Conservation (phyloP, 2,888 invertebrate genomes). For the Smittia sp. region DNA sequence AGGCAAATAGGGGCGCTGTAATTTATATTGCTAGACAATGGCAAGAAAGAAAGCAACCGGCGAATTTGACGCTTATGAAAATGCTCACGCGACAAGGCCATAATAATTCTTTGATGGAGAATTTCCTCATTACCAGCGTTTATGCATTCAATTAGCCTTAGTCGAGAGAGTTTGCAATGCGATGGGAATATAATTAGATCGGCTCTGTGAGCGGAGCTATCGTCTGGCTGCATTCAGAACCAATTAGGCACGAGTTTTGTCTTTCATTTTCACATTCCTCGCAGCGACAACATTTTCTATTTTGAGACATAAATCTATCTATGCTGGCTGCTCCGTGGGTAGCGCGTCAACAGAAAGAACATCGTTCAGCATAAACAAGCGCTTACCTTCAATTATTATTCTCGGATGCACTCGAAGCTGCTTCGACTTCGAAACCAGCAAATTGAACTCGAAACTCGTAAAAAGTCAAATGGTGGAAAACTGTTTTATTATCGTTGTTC, state of each 20-base stretch:
- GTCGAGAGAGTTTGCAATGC: not conserved
- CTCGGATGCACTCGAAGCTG: not conserved
- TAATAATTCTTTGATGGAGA: not conserved
- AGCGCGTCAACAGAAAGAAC: not conserved
- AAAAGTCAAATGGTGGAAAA: no score
- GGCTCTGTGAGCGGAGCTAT: not conserved
- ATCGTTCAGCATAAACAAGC: not conserved
- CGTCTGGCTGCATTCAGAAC: slow-evolving; percentile 11
- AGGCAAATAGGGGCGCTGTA: not conserved
- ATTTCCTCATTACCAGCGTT: not conserved
- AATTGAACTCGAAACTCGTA: not conserved
- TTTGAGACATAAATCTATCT: slow-evolving; percentile 13
- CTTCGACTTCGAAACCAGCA: not conserved
- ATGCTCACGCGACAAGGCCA: slow-evolving; percentile 2
- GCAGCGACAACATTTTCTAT: slow-evolving; percentile 10
- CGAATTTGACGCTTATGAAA: not conserved
- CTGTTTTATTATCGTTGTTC: no score
- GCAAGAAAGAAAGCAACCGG: not conserved
- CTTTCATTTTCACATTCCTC: not conserved
- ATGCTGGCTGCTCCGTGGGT: not conserved
- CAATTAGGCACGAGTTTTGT: slow-evolving; percentile 15
- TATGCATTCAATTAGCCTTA: not conserved
- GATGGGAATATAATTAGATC: not conserved
- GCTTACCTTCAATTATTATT: not conserved
- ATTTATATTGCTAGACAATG: not conserved